phyloP scores from a whole-genome alignment of 2,797 vertebrate species.

The Hoplostethus mediterraneus region DNA sequence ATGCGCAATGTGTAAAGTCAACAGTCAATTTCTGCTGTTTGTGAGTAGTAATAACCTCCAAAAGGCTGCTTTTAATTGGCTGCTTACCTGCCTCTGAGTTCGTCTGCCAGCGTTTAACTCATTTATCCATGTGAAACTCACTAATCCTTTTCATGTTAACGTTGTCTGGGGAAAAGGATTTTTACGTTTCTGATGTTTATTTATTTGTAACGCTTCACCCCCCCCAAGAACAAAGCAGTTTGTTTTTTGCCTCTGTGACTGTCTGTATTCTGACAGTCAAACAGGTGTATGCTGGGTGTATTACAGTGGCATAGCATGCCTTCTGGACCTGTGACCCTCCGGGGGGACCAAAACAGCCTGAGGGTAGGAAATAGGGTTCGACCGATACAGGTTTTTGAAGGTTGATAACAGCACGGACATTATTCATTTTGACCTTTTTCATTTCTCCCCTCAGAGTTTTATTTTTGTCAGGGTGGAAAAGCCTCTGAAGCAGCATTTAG shows the following conservation, averaged over 20 bases:
- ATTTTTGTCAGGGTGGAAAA: too few species aligned
- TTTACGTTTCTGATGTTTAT: not conserved
- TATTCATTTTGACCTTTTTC: too few species aligned
- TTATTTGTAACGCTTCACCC: not conserved
- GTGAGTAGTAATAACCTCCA: not conserved
- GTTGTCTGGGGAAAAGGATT: not conserved
- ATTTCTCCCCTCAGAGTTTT: too few species aligned
- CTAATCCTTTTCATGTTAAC: slow-evolving; percentile 5
- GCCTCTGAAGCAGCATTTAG: too few species aligned
- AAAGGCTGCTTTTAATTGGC: slow-evolving; percentile 11
- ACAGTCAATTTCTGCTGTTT: not conserved
- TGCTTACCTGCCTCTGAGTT: not conserved
- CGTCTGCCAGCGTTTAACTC: not conserved
- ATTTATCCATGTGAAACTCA: slow-evolving; percentile 3
- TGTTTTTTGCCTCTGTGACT: too few species aligned
- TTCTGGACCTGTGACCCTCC: not conserved
- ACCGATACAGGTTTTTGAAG: too few species aligned
- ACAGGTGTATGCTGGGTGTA: not conserved
- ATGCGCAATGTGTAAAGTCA: not conserved
- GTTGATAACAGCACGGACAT: too few species aligned
- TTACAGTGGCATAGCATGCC: not conserved
- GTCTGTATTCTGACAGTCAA: not conserved
- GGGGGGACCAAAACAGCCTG: not conserved
- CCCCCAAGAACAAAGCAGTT: too few species aligned
- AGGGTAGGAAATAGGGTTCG: not conserved